Evolutionary conservation across 2,888 invertebrate genomes (phyloP).

Genomic region (Atethmia centrago): DNA sequence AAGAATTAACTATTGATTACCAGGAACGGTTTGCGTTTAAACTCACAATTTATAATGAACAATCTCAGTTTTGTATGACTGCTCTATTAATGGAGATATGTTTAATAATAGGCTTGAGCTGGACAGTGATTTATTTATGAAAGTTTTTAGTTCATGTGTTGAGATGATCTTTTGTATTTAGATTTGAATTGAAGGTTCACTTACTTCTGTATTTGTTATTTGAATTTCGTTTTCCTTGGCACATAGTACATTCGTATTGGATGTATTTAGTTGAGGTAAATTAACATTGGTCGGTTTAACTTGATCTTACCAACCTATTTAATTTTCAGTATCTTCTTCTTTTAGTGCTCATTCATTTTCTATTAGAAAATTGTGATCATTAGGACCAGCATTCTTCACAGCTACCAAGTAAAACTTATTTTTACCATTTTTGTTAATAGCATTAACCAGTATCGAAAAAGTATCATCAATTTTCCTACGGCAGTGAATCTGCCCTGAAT

Average conservation of each 20-base stretch:
- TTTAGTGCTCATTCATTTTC: too few relatives aligned
- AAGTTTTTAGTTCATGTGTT: slow-evolving; percentile 21
- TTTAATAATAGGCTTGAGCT: slow-evolving; percentile 56
- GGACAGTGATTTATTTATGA: slow-evolving; percentile 52
- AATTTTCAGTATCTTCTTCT: neutral
- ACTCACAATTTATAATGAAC: slow-evolving; percentile 77
- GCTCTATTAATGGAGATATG: slow-evolving; percentile 70
- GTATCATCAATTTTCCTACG: neutral
- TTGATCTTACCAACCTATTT: neutral
- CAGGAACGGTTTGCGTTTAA: slow-evolving; percentile 76
- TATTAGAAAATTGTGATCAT: too few relatives aligned
- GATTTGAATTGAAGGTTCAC: neutral
- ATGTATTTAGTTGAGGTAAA: neutral
- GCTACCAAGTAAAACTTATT: too few relatives aligned
- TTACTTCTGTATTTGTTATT: neutral
- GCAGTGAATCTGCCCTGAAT: neutral
- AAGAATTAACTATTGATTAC: slow-evolving; percentile 82
- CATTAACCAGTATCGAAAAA: too few relatives aligned
- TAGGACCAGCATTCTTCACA: too few relatives aligned
- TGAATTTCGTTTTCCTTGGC: neutral
- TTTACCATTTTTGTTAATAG: too few relatives aligned
- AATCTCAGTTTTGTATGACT: slow-evolving; percentile 68
- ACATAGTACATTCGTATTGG: neutral
- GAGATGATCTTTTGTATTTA: slow-evolving; percentile 4
- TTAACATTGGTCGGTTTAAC: neutral